phyloP scores from a whole-genome alignment of 1,140 invertebrate genomes.

The Orius insidiosus region DNA sequence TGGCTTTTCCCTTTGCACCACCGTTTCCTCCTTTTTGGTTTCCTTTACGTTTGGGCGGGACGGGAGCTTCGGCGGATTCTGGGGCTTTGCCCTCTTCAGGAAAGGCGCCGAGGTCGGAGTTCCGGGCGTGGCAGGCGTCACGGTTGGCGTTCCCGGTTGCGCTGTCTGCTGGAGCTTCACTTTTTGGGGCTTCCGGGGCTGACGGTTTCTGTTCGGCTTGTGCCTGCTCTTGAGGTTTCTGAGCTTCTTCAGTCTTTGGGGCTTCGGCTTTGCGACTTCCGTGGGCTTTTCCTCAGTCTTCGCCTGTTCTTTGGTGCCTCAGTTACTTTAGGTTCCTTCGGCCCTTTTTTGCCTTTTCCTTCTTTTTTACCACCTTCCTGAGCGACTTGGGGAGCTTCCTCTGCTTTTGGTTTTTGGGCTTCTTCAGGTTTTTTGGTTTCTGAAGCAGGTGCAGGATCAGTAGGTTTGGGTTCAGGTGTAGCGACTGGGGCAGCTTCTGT shows the following conservation, averaged over 20 bases:
- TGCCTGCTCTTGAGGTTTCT: not conserved
- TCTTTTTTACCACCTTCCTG: conserved; percentile 19
- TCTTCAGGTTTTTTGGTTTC: conserved; percentile 17
- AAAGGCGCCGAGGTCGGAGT: conserved; percentile 9
- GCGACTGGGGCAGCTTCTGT: conserved; percentile 7
- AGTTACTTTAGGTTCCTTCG: conserved; percentile 3
- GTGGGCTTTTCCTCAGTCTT: conserved; percentile 6
- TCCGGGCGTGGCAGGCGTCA: conserved; percentile 9
- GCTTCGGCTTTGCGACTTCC: not conserved
- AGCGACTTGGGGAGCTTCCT: conserved; percentile 22
- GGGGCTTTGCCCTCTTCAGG: not conserved
- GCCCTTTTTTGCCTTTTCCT: not conserved
- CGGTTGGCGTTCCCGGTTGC: conserved; percentile 9
- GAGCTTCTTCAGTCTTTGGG: not conserved
- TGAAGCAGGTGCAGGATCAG: conserved; percentile 24
- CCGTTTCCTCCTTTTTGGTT: conserved; percentile 6
- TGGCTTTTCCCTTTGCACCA: not conserved
- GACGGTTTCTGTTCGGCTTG: conserved; percentile 1
- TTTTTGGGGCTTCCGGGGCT: conserved; percentile 9
- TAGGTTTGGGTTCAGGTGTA: conserved; percentile 2
- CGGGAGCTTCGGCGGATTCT: conserved; percentile 21
- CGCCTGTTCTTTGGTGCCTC: not conserved
- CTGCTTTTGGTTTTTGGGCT: not conserved
- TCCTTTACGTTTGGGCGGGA: conserved; percentile 29
- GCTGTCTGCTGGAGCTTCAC: too few species aligned